phyloP scores from a whole-genome alignment of 2,113 vertebrate species.

The Xyliphius kryptos region DNA sequence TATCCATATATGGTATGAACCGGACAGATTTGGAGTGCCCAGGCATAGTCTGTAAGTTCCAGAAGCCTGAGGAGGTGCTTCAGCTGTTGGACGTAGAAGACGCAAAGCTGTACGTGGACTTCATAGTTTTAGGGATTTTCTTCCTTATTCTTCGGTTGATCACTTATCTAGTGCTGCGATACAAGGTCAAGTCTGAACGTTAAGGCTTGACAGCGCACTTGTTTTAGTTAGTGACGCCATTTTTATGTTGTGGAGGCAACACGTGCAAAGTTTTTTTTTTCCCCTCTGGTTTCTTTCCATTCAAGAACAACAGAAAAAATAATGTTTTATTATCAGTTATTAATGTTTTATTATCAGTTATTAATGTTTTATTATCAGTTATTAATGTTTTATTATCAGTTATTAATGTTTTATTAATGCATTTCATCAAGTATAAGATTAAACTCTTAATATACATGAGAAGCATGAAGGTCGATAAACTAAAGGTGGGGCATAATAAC shows the following conservation, averaged over 20 bases:
- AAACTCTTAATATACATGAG: slow-evolving; percentile 10
- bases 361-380: too few species aligned
- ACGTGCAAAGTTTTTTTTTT: too few species aligned
- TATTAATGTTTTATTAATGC: not conserved
- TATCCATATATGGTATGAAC: slow-evolving; percentile 96
- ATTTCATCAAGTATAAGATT: slow-evolving; percentile 15
- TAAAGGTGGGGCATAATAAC: not conserved
- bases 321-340: too few species aligned
- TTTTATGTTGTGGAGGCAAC: not conserved
- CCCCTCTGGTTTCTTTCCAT: too few species aligned
- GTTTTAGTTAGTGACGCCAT: slow-evolving; percentile 9
- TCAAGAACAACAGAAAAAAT: too few species aligned
- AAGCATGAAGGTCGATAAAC: slow-evolving; percentile 15
- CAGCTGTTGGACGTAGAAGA: slow-evolving; percentile 88
- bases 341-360: too few species aligned
- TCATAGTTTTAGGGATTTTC: slow-evolving; percentile 88
- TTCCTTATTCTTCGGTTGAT: slow-evolving; percentile 82
- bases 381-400: too few species aligned
- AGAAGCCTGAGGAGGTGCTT: slow-evolving; percentile 82
- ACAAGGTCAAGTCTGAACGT: slow-evolving; percentile 92
- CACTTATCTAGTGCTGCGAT: slow-evolving; percentile 91
- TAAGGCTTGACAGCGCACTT: slow-evolving; percentile 49
- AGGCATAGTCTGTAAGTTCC: slow-evolving; percentile 77
- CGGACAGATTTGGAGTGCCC: slow-evolving; percentile 82
- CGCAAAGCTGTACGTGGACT: slow-evolving; percentile 95